Base-by-base conservation (phyloP, 2,113 vertebrate genomes). In the Lampris megalopsis region DNA sequence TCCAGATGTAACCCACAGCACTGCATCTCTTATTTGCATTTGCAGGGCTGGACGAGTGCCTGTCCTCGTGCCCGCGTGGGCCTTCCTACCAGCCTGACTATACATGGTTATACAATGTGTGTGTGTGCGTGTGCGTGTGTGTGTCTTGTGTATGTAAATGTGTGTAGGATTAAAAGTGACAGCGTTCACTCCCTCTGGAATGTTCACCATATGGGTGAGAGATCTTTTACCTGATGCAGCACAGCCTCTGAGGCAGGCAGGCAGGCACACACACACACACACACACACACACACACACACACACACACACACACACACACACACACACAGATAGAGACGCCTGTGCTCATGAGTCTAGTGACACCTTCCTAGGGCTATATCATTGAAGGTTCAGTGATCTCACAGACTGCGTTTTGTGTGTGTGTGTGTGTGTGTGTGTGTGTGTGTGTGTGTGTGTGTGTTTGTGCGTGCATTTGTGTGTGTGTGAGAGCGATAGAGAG, bases 171-270 rank as follows among this genome's bases (percentile, higher is more conserved):
- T 68, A 67, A 66, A 86, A 80, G 82, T 69, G 86, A 89, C 88
- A 87, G 81, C 72, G 71, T 79, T 77, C 2, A 5, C 71, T 85
- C 88, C 85, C 83, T 79, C 75, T 76, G 82, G 83, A 91, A 72
- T 68, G 63, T 70, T 89, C 74, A 81, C 83, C 87, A 89, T 90
- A 88, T 85, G 87, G 80, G 69, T 77, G 75, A 88, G 74, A 64
- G 82, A 84, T 72, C 70, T 79, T 85, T 80, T 86, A 86, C 85
- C 83, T 83, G 83, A 68, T 82, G 66, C 54, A 47, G 59, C 79
- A 67, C 64, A 72, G 69, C 80, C 82, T 87, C 35, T 9, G 50
- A 74, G 63, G 60, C 73, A 74, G 69, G 80, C 54, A 43, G 62
- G 35, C 56, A 58, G 13, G 35, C 56, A 58, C 56, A 58, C 56